These are phyloP conservation scores for Diplosoma virens DNA, from an alignment of 23 tunicate genomes.

Conservation along the genomic window DNA sequence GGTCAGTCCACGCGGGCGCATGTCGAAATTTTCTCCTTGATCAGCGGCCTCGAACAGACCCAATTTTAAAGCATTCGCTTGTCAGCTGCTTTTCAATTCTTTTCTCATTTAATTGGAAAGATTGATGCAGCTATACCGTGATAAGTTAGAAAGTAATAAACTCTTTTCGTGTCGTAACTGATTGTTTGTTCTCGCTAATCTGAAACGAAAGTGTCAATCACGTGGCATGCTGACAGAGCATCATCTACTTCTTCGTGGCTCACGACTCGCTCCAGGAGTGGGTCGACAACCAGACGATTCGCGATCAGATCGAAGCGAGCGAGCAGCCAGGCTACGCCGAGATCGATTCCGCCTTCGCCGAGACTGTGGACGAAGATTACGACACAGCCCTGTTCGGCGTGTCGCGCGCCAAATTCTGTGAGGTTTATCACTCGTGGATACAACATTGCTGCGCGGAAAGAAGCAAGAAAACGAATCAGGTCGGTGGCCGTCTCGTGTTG, in stretches of 20 bases:
- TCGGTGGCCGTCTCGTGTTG: not conserved
- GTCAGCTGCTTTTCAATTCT: no score
- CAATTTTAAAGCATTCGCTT: no score
- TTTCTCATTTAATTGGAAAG: not conserved
- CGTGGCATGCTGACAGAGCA: slow-evolving; percentile 61
- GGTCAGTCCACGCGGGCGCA: slow-evolving; percentile 7
- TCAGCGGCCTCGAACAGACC: no score
- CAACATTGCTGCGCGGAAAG: slow-evolving; percentile 38
- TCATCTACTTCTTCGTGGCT: slow-evolving; percentile 60
- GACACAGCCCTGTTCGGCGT: slow-evolving; percentile 66
- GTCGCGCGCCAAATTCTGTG: slow-evolving; percentile 50
- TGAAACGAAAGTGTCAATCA: no score
- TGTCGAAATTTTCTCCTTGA: not conserved
- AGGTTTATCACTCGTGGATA: slow-evolving; percentile 70
- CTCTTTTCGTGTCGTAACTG: no score
- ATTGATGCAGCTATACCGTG: no score
- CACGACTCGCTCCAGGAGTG: slow-evolving; percentile 77
- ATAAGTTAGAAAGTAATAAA: no score
- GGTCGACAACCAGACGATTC: slow-evolving; percentile 44
- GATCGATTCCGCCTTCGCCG: slow-evolving; percentile 62
- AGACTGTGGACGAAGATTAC: slow-evolving; percentile 81
- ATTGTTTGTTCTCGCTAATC: no score
- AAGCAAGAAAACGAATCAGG: not conserved
- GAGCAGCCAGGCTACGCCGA: slow-evolving; percentile 76
- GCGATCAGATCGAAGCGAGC: slow-evolving; percentile 27